These are phyloP conservation scores for Cheilosia variabilis DNA, from an alignment of 2,888 invertebrate genomes.

Conservation along the genomic window DNA sequence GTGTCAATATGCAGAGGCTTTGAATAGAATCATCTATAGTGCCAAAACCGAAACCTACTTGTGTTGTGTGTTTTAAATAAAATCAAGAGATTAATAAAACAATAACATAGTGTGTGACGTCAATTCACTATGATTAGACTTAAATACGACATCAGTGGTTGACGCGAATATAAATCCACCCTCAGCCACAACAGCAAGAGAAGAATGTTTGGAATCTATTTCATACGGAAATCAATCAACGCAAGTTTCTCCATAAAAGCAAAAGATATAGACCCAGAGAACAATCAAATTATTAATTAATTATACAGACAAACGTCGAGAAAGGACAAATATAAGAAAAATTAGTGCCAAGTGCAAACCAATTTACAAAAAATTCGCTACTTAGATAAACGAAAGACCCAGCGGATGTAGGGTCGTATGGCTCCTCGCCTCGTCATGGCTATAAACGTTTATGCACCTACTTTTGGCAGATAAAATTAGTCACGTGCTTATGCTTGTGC, in stretches of 20 bases:
- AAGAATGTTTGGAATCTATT: neutral
- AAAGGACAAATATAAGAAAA: neutral
- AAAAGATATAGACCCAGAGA: no score
- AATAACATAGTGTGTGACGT: no score
- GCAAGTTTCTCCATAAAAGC: no score
- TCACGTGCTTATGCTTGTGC: slow-evolving; percentile 43
- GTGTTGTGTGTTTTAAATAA: no score
- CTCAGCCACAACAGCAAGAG: neutral
- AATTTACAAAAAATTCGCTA: neutral
- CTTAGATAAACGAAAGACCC: slow-evolving; percentile 5
- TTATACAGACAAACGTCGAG: neutral
- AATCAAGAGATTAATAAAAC: no score
- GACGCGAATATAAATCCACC: neutral
- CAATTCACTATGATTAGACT: no score
- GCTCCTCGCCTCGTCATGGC: neutral
- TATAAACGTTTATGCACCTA: slow-evolving; percentile 14
- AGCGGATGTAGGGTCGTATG: neutral
- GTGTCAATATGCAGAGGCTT: no score
- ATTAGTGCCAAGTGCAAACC: slow-evolving; percentile 15
- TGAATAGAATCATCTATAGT: no score
- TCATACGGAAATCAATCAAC: neutral
- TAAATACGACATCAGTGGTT: no score
- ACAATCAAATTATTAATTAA: no score
- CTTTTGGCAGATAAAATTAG: slow-evolving; percentile 40
- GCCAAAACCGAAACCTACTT: no score